Percentiles rank a stretch among this genome's conserved stretches.
Conservation (phyloP, 2,113 vertebrate species). For the Gallinago jamesoni region DNA sequence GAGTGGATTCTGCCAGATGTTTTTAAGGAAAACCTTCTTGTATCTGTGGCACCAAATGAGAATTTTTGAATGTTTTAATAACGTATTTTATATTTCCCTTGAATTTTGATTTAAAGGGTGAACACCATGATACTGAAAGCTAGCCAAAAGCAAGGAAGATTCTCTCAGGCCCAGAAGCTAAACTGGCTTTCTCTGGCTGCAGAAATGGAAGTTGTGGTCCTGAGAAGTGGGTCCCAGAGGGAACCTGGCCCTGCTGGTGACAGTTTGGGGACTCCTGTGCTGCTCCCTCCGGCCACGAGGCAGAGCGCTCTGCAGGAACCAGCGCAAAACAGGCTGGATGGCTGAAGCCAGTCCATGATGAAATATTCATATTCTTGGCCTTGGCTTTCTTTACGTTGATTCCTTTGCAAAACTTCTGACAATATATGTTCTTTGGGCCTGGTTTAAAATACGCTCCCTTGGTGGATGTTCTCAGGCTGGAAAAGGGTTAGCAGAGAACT, state of each 20-base stretch:
- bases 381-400: background rate
- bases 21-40: background rate
- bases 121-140: background rate
- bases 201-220: background rate
- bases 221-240: background rate
- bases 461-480: background rate
- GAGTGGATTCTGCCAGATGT: background rate
- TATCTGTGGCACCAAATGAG: background rate
- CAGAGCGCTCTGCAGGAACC: background rate
- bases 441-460: background rate
- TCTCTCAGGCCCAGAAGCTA: background rate
- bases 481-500: background rate
- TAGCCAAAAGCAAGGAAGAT: background rate
- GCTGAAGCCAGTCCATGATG: background rate
- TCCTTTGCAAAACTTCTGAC: background rate
- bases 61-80: background rate
- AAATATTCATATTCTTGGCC: background rate
- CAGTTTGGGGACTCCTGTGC: background rate
- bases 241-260: background rate
- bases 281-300: background rate
- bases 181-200: background rate
- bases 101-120: fast-evolving
- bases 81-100: background rate
- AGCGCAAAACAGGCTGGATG: background rate
- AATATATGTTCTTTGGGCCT: fast-evolving